These are phyloP conservation scores for Axis porcinus DNA, from an alignment of 2,113 vertebrate genomes.

Conservation along the genomic window DNA sequence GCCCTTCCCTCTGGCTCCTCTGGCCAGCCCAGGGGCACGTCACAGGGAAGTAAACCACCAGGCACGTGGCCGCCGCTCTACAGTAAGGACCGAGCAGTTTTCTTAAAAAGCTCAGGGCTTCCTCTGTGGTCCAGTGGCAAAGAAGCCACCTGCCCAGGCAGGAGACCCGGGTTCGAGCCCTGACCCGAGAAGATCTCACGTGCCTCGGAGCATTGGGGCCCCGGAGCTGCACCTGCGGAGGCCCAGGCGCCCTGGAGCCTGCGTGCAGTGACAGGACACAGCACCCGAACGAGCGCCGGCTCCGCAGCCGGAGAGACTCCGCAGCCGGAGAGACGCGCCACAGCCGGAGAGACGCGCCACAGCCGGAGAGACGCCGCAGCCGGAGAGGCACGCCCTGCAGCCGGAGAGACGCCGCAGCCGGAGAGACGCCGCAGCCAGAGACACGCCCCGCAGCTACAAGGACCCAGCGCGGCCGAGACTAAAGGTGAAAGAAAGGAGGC, in stretches of 20 bases:
- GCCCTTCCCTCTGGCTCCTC: background rate
- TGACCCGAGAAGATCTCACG: fast-evolving
- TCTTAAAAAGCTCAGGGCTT: background rate
- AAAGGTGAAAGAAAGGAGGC: background rate
- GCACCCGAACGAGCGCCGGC: background rate
- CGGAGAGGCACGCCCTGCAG: background rate
- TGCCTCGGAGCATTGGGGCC: background rate
- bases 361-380: background rate
- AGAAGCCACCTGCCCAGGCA: background rate
- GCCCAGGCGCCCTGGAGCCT: background rate
- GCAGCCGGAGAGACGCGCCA: background rate
- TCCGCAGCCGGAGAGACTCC: background rate
- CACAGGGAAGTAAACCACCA: background rate
- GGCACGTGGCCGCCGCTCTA: fast-evolving
- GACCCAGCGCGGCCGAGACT: fast-evolving
- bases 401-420: background rate
- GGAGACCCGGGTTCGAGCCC: background rate
- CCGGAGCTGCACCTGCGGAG: fast-evolving
- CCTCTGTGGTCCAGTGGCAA: fast-evolving
- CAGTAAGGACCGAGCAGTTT: fast-evolving
- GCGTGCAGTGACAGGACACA: background rate
- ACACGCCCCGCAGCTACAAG: background rate
- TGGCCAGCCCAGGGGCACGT: fast-evolving
- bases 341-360: background rate
- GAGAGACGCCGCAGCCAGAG: background rate